phyloP scores from a whole-genome alignment of 2,113 vertebrate species.

The Candoia aspera region DNA sequence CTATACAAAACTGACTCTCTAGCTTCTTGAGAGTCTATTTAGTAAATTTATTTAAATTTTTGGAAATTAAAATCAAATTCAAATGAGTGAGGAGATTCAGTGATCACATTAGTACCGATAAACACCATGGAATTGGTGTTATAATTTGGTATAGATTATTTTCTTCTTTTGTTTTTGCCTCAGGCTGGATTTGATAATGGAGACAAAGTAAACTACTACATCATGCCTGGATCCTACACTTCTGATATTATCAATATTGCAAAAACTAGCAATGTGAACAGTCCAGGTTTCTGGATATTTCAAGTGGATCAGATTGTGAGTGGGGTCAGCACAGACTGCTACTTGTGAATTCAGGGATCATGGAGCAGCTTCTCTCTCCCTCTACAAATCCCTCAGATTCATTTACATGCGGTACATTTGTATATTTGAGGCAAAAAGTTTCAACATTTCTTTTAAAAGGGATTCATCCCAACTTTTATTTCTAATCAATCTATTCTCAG shows the following conservation, averaged over 20 bases:
- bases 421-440: too few relatives aligned
- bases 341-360: too few relatives aligned
- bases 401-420: too few relatives aligned
- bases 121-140: neutral
- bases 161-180: neutral
- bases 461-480: neutral
- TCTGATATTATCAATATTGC: constrained; percentile 33
- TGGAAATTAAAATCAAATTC: too few relatives aligned
- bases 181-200: constrained; percentile 52
- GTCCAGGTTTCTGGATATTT: constrained; percentile 41
- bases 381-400: too few relatives aligned
- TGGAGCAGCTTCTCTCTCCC: too few relatives aligned
- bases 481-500: neutral
- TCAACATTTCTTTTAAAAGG: too few relatives aligned
- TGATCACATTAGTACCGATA: too few relatives aligned
- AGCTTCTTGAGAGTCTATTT: too few relatives aligned
- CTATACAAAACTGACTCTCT: too few relatives aligned
- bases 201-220: constrained; percentile 52
- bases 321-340: neutral
- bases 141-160: neutral
- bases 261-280: constrained; percentile 33
- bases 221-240: constrained; percentile 42
- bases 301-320: neutral
- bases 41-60: too few relatives aligned
- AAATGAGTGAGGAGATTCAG: neutral